Conservation (phyloP, 2,113 vertebrate species). For the Theropithecus gelada region DNA sequence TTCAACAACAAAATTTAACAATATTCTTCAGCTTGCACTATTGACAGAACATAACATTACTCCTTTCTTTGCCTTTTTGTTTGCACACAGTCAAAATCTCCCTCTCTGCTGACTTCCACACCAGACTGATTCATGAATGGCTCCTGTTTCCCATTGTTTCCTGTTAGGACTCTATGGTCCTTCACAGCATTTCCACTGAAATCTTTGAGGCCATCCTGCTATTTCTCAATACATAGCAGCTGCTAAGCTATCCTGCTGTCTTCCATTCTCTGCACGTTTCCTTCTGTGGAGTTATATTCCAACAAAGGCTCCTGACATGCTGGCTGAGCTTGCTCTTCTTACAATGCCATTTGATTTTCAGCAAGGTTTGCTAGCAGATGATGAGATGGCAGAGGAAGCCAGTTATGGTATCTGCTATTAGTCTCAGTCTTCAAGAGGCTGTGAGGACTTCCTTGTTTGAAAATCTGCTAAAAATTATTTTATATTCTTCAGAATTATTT, state of each 20-base stretch:
- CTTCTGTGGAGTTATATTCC: slow-evolving; percentile 20
- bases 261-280: not conserved
- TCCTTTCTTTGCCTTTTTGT: slow-evolving; percentile 38
- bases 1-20: not conserved
- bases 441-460: not conserved
- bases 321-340: not conserved
- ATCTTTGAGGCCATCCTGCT: slow-evolving; percentile 43
- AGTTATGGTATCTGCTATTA: not conserved
- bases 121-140: not conserved
- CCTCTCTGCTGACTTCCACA: not conserved
- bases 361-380: not conserved
- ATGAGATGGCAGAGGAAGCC: not conserved
- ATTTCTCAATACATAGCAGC: not conserved
- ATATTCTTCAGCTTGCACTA: not conserved
- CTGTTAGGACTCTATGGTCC: not conserved
- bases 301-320: not conserved
- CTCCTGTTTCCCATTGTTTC: not conserved
- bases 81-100: not conserved
- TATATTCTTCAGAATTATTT: not conserved
- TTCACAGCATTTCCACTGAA: not conserved
- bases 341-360: not conserved
- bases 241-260: slow-evolving; percentile 24
- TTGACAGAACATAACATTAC: not conserved
- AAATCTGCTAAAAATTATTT: not conserved
- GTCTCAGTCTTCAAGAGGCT: not conserved